Percentiles rank a stretch among this genome's conserved stretches.
These are phyloP conservation scores for Stigmatopora nigra DNA, from an alignment of 2,113 vertebrate species.

Conservation along the genomic window DNA sequence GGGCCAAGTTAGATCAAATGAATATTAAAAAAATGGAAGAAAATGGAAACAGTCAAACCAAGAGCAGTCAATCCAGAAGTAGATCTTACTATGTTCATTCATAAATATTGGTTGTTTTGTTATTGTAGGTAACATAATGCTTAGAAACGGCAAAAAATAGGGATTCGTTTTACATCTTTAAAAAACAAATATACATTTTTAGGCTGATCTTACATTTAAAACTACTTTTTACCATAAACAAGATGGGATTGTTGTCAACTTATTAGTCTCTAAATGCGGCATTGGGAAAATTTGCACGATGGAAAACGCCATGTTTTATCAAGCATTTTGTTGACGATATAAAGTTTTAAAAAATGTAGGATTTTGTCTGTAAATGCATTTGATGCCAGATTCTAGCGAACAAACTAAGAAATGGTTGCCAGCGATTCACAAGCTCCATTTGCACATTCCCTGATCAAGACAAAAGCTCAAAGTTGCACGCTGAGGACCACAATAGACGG, in stretches of 20 bases:
- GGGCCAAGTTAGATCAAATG: neutral
- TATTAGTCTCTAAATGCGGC: neutral
- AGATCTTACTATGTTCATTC: too few relatives aligned
- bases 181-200: too few relatives aligned
- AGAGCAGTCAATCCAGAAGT: too few relatives aligned
- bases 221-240: neutral
- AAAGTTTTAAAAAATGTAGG: neutral
- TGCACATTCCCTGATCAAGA: neutral
- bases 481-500: slow-evolving; percentile 36
- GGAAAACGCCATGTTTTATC: neutral
- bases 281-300: neutral
- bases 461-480: slow-evolving; percentile 25
- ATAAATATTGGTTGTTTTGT: too few relatives aligned
- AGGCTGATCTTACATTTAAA: too few relatives aligned
- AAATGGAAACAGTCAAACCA: too few relatives aligned
- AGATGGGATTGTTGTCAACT: neutral
- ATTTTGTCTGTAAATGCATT: neutral
- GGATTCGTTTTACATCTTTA: too few relatives aligned
- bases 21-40: neutral
- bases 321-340: neutral
- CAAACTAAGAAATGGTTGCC: neutral
- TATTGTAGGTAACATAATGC: too few relatives aligned
- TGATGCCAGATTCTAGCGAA: neutral
- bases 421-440: neutral
- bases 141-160: too few relatives aligned